Evolutionary conservation across 2,888 invertebrate genomes (phyloP).

Genomic region (Drosophila lacicola): DNA sequence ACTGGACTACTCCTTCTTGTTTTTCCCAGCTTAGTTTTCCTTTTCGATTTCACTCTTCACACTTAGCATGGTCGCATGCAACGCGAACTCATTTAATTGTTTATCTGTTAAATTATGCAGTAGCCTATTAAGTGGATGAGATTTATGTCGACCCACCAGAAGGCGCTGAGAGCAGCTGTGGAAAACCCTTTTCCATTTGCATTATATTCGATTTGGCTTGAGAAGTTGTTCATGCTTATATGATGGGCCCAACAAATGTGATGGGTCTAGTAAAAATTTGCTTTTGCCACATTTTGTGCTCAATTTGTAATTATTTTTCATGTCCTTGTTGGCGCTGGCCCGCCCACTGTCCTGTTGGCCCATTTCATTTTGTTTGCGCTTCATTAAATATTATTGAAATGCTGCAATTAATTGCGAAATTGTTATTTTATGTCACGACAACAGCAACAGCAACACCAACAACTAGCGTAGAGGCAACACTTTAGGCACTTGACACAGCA

Average conservation of each 20-base stretch:
- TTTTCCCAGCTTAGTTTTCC: conserved; percentile 3
- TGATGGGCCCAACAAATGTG: conserved; percentile 3
- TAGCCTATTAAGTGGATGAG: conserved; percentile 80
- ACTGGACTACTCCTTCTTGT: conserved; percentile 2
- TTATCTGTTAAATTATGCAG: conserved; percentile 81
- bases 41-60: background rate
- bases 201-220: conserved; percentile 10
- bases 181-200: conserved; percentile 43
- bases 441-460: conserved; percentile 27
- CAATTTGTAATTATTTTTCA: conserved; percentile 70
- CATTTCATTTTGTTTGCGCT: conserved; percentile 78
- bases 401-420: conserved; percentile 80
- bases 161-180: conserved; percentile 8
- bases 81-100: conserved; percentile 69
- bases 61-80: conserved; percentile 36
- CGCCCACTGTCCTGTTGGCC: conserved; percentile 40
- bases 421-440: conserved; percentile 75
- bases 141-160: conserved; percentile 67
- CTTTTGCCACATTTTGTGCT: conserved; percentile 22
- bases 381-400: conserved; percentile 81
- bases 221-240: conserved; percentile 5
- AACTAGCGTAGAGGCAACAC: conserved; percentile 33
- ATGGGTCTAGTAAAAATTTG: conserved; percentile 11
- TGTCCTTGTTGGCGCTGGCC: conserved; percentile 28
- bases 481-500: conserved; percentile 67